Evolutionary conservation across 1,140 invertebrate species (phyloP), one percentile per base, ranked within the genome.

Genomic region (Chironomus striatipennis): DNA sequence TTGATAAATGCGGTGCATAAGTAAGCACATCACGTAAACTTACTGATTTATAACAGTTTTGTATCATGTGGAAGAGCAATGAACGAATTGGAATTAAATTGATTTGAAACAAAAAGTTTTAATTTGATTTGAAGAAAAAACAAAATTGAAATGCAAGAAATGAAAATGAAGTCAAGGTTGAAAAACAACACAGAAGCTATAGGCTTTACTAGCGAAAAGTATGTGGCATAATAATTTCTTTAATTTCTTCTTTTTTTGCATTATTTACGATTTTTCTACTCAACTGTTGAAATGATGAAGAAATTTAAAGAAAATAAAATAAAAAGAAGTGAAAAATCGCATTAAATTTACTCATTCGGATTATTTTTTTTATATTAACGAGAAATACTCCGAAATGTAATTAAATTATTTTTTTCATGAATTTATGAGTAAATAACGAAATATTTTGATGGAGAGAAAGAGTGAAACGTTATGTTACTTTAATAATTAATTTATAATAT

Each of bases 221-320:
- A n/a, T 57, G n/a, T 57, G 47, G 47, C 47, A 57, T 57, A n/a
- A 57, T 57, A 57, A 57, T 57, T 57, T 57, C 47, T 57, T 57
- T 10, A 57, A 57, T 57, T 57, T 57, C 47, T 57, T 12, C n/a
- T n/a, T n/a, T 57, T 57, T 34, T 57, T n/a, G 47, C 47, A 57
- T 57, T 57, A 57, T 57, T 57, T 57, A 57, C 47, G 47, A 57
- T 57, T 57, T 57, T 57, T 57, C 8, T n/a, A 57, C 47, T 57
- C 12, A 57, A 57, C 12, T 57, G 47, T 57, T 57, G 47, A 57
- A 57, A n/a, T 57, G 12, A 57, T 12, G 12, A n/a, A 57, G 47
- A 57, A n/a, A 57, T 5, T 7, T n/a, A 57, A 57, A n/a, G 47
- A 47, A 15, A 47, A 47, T 47, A 1, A 47, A 15, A 47, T 57